Conservation (phyloP, 2,797 vertebrate genomes). For the Periophthalmus magnuspinnatus region DNA sequence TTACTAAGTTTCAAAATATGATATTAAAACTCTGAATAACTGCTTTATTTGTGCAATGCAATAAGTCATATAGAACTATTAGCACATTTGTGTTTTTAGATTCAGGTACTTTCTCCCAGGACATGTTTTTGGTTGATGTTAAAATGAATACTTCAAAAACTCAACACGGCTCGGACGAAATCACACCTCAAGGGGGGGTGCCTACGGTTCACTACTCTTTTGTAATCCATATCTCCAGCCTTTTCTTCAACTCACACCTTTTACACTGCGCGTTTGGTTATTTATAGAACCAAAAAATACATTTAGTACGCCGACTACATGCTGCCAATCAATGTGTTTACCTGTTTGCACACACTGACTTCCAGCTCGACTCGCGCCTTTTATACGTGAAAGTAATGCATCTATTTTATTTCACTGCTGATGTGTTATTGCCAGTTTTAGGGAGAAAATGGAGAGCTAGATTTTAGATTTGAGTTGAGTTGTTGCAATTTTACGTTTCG, state of each 20-base stretch:
- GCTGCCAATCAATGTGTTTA: slow-evolving; percentile 15
- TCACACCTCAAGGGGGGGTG: not conserved
- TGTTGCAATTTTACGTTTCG: not conserved
- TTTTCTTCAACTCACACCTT: slow-evolving; percentile 4
- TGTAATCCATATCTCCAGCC: slow-evolving; percentile 1
- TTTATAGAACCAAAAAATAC: not conserved
- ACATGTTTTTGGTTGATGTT: not conserved
- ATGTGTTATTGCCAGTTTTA: not conserved
- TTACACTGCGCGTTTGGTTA: not conserved
- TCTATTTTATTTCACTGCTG: slow-evolving; percentile 4
- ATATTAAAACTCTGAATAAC: not conserved
- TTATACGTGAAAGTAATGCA: not conserved
- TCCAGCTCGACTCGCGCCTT: not conserved
- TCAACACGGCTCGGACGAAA: slow-evolving; percentile 1
- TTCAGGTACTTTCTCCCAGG: not conserved
- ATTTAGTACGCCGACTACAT: slow-evolving; percentile 5
- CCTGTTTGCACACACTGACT: not conserved
- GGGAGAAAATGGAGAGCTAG: not conserved
- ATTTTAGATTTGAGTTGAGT: not conserved
- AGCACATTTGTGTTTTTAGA: not conserved
- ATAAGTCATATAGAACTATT: not conserved
- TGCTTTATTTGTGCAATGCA: not conserved
- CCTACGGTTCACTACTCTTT: not conserved
- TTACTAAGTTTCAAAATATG: not conserved
- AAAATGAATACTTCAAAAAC: not conserved